Conservation (phyloP, 30 jellyfish, hydroid and myxozoan species). For the Turritopsis dohrnii region DNA sequence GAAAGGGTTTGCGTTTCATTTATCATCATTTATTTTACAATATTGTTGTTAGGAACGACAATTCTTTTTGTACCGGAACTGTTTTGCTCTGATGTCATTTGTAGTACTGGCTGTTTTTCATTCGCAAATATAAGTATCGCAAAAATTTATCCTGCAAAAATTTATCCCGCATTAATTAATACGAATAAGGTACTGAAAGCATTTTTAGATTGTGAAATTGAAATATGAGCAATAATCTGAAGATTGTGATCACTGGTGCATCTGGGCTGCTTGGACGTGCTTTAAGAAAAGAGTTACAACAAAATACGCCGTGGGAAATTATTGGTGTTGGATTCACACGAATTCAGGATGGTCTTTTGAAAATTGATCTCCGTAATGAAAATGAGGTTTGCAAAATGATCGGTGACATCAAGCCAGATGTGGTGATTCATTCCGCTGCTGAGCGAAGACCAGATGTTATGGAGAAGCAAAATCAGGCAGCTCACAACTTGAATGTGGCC, state of each 20-base stretch:
- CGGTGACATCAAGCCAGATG: constrained; percentile 46
- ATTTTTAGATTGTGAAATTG: no score
- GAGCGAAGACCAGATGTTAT: constrained; percentile 74
- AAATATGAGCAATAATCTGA: not conserved
- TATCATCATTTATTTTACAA: no score
- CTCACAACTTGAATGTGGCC: constrained; percentile 39
- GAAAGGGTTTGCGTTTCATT: no score
- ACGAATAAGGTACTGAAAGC: no score
- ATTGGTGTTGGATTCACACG: constrained; percentile 70
- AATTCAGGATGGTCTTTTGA: constrained; percentile 29
- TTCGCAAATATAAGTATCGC: no score
- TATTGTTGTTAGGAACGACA: no score
- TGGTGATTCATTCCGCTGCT: constrained; percentile 73
- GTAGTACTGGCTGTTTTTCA: no score
- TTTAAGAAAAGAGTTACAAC: constrained; percentile 37
- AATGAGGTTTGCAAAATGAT: constrained; percentile 34
- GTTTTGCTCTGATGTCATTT: no score
- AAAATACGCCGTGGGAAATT: constrained; percentile 42
- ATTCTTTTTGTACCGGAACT: no score
- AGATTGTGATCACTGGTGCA: constrained; percentile 66
- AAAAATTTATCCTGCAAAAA: no score
- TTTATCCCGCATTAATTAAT: no score
- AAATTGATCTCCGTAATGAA: constrained; percentile 57
- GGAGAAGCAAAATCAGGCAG: constrained; percentile 46
- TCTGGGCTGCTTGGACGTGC: constrained; percentile 94